phyloP scores from a whole-genome alignment of 1,140 invertebrate species.

The Drosophila elegans region DNA sequence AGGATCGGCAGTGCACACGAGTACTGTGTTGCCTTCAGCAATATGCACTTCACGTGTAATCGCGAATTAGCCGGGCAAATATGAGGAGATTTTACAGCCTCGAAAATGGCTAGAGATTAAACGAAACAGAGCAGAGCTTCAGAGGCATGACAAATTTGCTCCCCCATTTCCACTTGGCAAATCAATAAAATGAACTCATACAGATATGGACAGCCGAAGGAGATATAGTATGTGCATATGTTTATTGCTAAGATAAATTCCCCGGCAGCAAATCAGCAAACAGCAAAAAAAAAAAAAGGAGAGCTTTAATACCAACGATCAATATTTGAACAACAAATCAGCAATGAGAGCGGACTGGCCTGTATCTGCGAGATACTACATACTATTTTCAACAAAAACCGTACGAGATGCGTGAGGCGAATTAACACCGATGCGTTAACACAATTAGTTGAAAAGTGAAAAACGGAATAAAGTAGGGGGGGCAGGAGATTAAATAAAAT shows the following conservation, averaged over 20 bases:
- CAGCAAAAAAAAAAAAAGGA: conserved; percentile 26
- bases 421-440: conserved; percentile 79
- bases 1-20: conserved; percentile 24
- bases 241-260: conserved; percentile 72
- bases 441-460: conserved; percentile 81
- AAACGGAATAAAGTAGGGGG: conserved; percentile 54
- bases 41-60: conserved; percentile 52
- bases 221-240: conserved; percentile 37
- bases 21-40: conserved; percentile 33
- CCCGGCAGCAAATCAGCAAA: conserved; percentile 34
- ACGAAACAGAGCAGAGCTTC: conserved; percentile 40
- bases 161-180: conserved; percentile 60
- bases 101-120: conserved; percentile 31
- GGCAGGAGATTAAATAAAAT: conserved; percentile 48
- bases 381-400: conserved; percentile 16
- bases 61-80: conserved; percentile 60
- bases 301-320: conserved; percentile 61
- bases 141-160: conserved; percentile 45
- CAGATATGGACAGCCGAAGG: conserved; percentile 34
- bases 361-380: conserved; percentile 63
- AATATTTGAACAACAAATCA: conserved; percentile 78
- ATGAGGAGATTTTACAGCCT: conserved; percentile 38
- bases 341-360: conserved; percentile 48
- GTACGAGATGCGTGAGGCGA: conserved; percentile 64
- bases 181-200: conserved; percentile 61